Evolutionary conservation across 2,113 vertebrate genomes (phyloP).

Genomic region (Pluvianellus socialis): DNA sequence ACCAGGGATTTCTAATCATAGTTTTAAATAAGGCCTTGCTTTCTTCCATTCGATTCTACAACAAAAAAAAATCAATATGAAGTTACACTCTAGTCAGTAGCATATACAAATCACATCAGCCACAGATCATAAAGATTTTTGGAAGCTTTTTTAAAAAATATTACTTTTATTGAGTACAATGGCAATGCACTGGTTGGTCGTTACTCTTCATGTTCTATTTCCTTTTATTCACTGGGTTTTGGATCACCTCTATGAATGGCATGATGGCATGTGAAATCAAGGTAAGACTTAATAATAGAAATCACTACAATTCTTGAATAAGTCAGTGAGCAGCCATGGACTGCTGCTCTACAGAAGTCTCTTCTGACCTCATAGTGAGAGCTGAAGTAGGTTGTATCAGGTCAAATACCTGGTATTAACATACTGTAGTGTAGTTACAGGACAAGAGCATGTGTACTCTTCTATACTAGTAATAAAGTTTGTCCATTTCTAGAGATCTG

Average conservation of each 20-base stretch:
- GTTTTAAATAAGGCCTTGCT: conserved; percentile 89
- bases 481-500: neutral
- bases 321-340: neutral
- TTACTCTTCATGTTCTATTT: neutral
- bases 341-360: neutral
- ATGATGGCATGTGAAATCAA: neutral
- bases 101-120: neutral
- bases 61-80: neutral
- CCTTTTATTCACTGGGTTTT: neutral
- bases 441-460: neutral
- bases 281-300: neutral
- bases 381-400: neutral
- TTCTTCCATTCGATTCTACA: conserved; percentile 86
- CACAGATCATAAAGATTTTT: neutral
- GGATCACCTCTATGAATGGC: neutral
- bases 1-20: conserved; percentile 81
- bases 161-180: neutral
- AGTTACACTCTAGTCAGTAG: neutral
- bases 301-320: neutral
- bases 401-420: neutral
- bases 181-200: neutral
- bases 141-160: neutral
- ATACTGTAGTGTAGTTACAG: neutral
- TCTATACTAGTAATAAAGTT: neutral
- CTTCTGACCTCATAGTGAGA: neutral